Conservation (phyloP, 2,888 invertebrate genomes). For the Lagria hirta region DNA sequence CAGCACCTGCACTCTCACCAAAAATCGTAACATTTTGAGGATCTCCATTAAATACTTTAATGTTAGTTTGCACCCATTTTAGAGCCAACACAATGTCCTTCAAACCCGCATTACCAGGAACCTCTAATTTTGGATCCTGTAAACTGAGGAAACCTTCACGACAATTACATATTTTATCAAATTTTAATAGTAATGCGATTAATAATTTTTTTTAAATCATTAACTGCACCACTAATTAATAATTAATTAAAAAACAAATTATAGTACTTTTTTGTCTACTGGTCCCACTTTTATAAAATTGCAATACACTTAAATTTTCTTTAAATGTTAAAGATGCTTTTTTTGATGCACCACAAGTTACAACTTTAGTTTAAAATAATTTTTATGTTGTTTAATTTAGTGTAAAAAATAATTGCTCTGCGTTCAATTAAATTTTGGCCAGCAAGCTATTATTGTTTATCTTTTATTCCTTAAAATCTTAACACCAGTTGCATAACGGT, state of each 20-base stretch:
- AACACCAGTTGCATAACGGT: too few relatives aligned
- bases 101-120: conserved; percentile 56
- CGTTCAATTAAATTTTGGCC: too few relatives aligned
- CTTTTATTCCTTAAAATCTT: too few relatives aligned
- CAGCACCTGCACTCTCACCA: conserved; percentile 57
- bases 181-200: neutral
- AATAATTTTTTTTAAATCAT: conserved; percentile 9
- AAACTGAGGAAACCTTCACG: conserved; percentile 53
- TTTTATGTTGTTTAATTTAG: too few relatives aligned
- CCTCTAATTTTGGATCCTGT: conserved; percentile 50
- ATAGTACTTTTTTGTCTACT: conserved; percentile 56
- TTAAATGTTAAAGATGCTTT: too few relatives aligned
- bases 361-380: too few relatives aligned
- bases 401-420: too few relatives aligned
- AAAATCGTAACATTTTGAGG: conserved; percentile 55
- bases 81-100: conserved; percentile 56
- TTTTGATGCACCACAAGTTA: too few relatives aligned
- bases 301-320: too few relatives aligned
- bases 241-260: conserved; percentile 55
- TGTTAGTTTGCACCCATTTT: conserved; percentile 55
- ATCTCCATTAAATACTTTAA: conserved; percentile 54
- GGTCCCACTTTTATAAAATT: too few relatives aligned
- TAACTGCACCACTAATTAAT: conserved; percentile 49
- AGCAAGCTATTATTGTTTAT: too few relatives aligned
- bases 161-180: neutral